Evolutionary conservation across 2,888 invertebrate genomes (phyloP).

Genomic region (Eristalinus sepulchralis): DNA sequence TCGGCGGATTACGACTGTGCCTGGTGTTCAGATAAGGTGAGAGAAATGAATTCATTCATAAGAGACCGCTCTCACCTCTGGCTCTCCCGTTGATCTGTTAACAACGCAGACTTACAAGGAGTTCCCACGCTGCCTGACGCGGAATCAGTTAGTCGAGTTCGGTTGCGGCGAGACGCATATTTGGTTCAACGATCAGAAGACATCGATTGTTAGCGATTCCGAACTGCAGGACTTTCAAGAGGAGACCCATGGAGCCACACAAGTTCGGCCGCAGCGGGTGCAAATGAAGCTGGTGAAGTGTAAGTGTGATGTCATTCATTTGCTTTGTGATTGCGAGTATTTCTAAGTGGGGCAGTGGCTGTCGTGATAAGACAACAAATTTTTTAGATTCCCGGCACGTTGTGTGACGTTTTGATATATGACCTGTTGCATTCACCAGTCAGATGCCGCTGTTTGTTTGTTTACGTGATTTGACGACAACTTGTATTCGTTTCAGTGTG

Average conservation of each 20-base stretch:
- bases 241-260: slow-evolving; percentile 79
- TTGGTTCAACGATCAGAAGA: slow-evolving; percentile 76
- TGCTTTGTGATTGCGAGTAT: not conserved
- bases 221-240: slow-evolving; percentile 78
- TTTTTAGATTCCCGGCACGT: not conserved
- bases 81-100: not conserved
- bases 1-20: slow-evolving; percentile 74
- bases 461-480: not conserved
- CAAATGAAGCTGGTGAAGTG: slow-evolving; percentile 84
- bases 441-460: not conserved
- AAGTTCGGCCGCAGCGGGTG: slow-evolving; percentile 86
- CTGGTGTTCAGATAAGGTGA: slow-evolving; percentile 80
- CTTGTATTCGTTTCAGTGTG: not conserved
- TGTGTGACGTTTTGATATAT: not conserved
- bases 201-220: slow-evolving; percentile 73
- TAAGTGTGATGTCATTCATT: slow-evolving; percentile 77
- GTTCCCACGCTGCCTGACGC: slow-evolving; percentile 76
- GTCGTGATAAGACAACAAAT: not conserved
- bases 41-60: slow-evolving; percentile 2
- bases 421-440: not conserved
- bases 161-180: slow-evolving; percentile 75
- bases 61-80: not conserved
- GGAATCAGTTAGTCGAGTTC: slow-evolving; percentile 73
- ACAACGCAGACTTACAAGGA: slow-evolving; percentile 73
- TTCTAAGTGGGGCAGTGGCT: not conserved